Percentiles rank a stretch among this genome's conserved stretches.
phyloP scores from a whole-genome alignment of 1,140 invertebrate species.

The Paramacrobiotus metropolitanus region DNA sequence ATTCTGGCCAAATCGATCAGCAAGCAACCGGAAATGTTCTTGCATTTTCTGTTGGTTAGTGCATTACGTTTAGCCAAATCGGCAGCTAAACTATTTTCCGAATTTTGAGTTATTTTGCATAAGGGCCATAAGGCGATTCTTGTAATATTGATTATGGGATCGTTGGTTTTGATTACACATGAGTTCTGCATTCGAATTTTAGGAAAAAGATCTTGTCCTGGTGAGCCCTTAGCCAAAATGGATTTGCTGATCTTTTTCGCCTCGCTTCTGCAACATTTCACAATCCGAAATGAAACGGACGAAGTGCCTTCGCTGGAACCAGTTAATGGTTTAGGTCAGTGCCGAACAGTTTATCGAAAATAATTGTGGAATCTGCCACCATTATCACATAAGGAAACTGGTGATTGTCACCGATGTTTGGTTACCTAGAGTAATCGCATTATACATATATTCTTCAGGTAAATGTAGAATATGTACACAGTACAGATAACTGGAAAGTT shows the following conservation, averaged over 20 bases:
- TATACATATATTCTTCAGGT: no score
- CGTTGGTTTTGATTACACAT: background rate
- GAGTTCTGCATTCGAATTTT: background rate
- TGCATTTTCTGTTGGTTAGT: background rate
- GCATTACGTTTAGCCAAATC: background rate
- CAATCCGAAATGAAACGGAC: background rate
- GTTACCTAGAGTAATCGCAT: no score
- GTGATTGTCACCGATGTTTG: no score
- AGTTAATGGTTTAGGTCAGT: background rate
- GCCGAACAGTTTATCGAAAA: no score
- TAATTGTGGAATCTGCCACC: no score
- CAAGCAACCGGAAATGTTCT: background rate
- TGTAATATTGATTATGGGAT: no score
- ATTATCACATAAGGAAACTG: no score
- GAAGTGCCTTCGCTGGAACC: background rate
- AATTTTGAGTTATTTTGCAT: no score
- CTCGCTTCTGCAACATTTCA: background rate
- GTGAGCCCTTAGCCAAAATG: background rate
- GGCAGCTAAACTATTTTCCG: background rate
- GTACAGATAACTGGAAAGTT: no score
- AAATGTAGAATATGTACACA: no score
- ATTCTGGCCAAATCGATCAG: conserved; percentile 28
- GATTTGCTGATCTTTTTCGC: background rate
- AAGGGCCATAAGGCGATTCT: no score
- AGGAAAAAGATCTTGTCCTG: background rate